Conservation (phyloP, 2,888 invertebrate genomes). For the Ennomos erosarius region DNA sequence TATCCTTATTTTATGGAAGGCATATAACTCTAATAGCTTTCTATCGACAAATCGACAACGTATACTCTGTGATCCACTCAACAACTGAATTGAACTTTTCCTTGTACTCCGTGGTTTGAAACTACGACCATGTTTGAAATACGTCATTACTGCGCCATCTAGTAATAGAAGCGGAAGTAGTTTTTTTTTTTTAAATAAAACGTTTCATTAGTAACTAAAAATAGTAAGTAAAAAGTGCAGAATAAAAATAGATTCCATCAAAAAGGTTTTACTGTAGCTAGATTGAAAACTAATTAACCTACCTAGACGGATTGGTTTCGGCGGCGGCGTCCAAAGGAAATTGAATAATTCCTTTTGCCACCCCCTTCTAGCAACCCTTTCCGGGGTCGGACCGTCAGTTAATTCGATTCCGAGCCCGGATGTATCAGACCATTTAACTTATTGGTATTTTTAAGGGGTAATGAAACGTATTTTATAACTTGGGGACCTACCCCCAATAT, state of each 20-base stretch:
- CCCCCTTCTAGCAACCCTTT: slow-evolving; percentile 20
- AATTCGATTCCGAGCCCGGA: slow-evolving; percentile 17
- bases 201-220: no score
- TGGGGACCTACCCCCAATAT: no score
- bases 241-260: not conserved
- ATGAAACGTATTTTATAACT: slow-evolving; percentile 1
- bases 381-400: slow-evolving; percentile 15
- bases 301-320: slow-evolving; percentile 37
- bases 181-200: no score
- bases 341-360: slow-evolving; percentile 42
- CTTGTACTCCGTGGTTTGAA: no score
- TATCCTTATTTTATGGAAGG: no score
- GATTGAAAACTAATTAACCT: slow-evolving; percentile 34
- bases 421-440: slow-evolving; percentile 13
- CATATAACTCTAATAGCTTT: no score
- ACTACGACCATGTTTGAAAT: no score
- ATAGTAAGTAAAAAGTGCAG: not conserved
- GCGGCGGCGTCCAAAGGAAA: slow-evolving; percentile 36
- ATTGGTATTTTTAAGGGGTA: slow-evolving; percentile 20
- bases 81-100: no score
- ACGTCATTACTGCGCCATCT: no score
- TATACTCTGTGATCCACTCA: no score
- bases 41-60: no score
- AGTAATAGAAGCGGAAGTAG: no score
- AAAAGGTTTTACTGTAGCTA: slow-evolving; percentile 17